Percentiles rank a stretch among this genome's conserved stretches.
These are phyloP conservation scores for Parauchenoglanis punctatus DNA, from an alignment of 2,797 vertebrate species.

Conservation along the genomic window DNA sequence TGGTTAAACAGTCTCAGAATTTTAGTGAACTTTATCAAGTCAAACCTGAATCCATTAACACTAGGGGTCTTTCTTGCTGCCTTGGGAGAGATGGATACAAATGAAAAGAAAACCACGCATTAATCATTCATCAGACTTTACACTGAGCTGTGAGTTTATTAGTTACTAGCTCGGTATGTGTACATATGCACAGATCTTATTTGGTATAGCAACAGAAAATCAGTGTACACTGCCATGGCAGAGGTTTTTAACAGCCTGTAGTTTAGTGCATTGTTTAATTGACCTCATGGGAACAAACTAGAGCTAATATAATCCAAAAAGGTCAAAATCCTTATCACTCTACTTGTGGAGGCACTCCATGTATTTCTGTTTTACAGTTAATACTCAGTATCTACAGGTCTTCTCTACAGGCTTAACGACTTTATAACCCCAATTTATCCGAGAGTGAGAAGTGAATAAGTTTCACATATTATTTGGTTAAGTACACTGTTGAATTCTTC, in stretches of 20 bases:
- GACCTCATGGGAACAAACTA: neutral
- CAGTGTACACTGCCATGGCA: neutral
- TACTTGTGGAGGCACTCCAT: neutral
- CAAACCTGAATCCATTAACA: neutral
- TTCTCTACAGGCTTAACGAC: no score
- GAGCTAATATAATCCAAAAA: neutral
- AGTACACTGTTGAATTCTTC: no score
- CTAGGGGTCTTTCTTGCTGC: neutral
- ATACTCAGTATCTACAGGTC: neutral
- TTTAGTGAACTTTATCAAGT: neutral
- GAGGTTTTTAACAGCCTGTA: neutral
- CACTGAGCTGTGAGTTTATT: neutral
- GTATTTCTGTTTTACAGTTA: neutral
- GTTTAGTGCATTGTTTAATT: neutral
- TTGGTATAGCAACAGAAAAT: neutral
- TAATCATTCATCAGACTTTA: neutral
- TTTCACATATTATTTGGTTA: neutral
- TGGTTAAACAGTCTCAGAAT: constrained; percentile 10
- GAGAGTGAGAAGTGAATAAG: neutral
- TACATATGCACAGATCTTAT: neutral
- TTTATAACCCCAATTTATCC: neutral
- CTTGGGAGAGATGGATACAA: no score
- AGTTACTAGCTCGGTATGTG: neutral
- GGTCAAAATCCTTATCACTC: neutral
- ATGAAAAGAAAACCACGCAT: neutral